These are phyloP conservation scores for Agriotes lineatus DNA, from an alignment of 2,888 invertebrate species.

Conservation along the genomic window DNA sequence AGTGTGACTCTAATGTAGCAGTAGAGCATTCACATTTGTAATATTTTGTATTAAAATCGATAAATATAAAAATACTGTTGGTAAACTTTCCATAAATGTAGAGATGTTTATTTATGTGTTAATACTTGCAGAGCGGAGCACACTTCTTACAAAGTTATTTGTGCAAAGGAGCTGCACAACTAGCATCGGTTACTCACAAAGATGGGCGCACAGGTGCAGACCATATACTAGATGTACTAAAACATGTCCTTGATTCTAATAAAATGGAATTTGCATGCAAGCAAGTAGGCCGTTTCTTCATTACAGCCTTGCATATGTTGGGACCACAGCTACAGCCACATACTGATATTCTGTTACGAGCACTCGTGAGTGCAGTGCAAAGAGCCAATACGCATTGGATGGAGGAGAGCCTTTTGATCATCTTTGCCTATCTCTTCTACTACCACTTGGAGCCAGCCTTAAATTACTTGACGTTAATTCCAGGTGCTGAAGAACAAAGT, in stretches of 20 bases:
- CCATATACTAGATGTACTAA: slow-evolving; percentile 43
- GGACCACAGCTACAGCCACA: slow-evolving; percentile 38
- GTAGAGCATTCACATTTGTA: too few species aligned
- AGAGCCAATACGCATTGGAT: slow-evolving; percentile 31
- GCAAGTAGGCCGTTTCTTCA: slow-evolving; percentile 44
- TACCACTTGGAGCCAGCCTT: slow-evolving; percentile 38
- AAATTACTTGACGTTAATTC: slow-evolving; percentile 44
- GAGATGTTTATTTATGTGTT: too few species aligned
- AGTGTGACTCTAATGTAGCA: too few species aligned
- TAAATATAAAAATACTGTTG: too few species aligned
- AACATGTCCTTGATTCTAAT: slow-evolving; percentile 44
- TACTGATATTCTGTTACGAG: slow-evolving; percentile 41
- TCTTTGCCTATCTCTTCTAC: slow-evolving; percentile 47
- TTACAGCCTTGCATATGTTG: slow-evolving; percentile 44
- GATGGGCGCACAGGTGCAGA: slow-evolving; percentile 44
- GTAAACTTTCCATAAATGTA: too few species aligned
- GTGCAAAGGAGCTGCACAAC: slow-evolving; percentile 36
- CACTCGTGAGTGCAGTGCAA: slow-evolving; percentile 46
- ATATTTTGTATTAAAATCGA: too few species aligned
- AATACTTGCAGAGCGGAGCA: slow-evolving; percentile 38
- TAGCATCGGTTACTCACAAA: slow-evolving; percentile 34
- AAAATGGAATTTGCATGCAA: slow-evolving; percentile 40
- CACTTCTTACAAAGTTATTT: slow-evolving; percentile 44
- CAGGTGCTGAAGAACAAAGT: slow-evolving; percentile 48
- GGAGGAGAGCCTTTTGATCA: slow-evolving; percentile 42